Percentiles rank a stretch among this genome's conserved stretches.
Evolutionary conservation across 2,888 invertebrate species (phyloP).

Genomic region (Dynastes maya): DNA sequence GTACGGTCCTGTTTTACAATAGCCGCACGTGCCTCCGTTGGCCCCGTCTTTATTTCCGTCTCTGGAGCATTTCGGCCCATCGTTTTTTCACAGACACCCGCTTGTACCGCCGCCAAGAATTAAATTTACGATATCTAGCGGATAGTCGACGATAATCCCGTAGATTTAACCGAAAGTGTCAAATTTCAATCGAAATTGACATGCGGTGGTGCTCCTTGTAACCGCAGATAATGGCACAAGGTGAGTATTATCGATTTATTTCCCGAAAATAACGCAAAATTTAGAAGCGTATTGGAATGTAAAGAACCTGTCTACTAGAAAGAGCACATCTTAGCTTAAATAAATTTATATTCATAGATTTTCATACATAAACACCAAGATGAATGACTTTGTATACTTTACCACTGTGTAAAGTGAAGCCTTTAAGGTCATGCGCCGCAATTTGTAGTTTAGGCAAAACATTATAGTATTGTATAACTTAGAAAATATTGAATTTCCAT

Average conservation of each 20-base stretch:
- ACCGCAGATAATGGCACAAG: not conserved
- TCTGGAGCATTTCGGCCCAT: constrained; percentile 61
- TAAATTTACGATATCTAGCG: constrained; percentile 59
- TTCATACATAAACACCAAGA: too few species aligned
- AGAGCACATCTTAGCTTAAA: too few species aligned
- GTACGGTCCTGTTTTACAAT: constrained; percentile 63
- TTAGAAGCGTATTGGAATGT: not conserved
- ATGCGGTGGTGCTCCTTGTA: constrained; percentile 1
- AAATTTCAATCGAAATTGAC: constrained; percentile 50
- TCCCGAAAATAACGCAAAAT: not conserved
- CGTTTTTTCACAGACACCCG: constrained; percentile 53
- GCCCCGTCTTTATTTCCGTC: constrained; percentile 65
- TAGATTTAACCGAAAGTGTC: constrained; percentile 48
- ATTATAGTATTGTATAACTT: too few species aligned
- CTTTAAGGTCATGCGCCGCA: too few species aligned
- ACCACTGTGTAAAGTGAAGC: too few species aligned
- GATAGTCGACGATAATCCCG: constrained; percentile 34
- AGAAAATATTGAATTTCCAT: too few species aligned
- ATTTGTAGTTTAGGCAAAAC: too few species aligned
- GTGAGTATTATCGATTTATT: constrained; percentile 12
- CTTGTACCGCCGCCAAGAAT: constrained; percentile 57
- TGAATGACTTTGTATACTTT: too few species aligned
- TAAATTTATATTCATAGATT: too few species aligned
- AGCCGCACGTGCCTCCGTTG: constrained; percentile 63
- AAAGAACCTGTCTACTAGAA: too few species aligned